phyloP scores from a whole-genome alignment of 1,140 invertebrate genomes.

The Drosophila nigromelanica region DNA sequence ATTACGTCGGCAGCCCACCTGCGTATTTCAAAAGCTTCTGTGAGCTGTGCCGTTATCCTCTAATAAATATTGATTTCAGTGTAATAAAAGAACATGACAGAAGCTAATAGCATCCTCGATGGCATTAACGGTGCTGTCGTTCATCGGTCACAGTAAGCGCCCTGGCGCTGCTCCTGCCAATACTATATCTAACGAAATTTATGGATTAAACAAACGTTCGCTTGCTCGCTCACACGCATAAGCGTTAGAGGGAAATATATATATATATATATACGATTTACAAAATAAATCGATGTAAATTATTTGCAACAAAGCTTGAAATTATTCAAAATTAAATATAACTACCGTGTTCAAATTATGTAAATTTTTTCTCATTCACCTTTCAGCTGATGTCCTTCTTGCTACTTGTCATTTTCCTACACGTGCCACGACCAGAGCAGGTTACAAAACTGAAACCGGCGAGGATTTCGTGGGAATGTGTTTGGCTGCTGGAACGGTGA shows the following conservation, averaged over 20 bases:
- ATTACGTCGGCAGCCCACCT: conserved; percentile 12
- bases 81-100: conserved; percentile 64
- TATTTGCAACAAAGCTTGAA: conserved; percentile 59
- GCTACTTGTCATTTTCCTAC: conserved; percentile 39
- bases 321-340: conserved; percentile 68
- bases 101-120: conserved; percentile 53
- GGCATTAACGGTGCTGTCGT: conserved; percentile 43
- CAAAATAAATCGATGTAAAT: conserved; percentile 62
- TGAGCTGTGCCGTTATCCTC: conserved; percentile 49
- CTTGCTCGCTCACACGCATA: background rate
- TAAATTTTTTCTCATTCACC: conserved; percentile 50
- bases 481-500: conserved; percentile 2
- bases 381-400: conserved; percentile 34
- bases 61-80: conserved; percentile 72
- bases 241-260: conserved; percentile 1
- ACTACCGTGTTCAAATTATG: conserved; percentile 57
- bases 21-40: conserved; percentile 2
- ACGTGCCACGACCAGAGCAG: conserved; percentile 32
- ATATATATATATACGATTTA: conserved; percentile 39
- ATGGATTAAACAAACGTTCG: conserved; percentile 45
- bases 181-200: conserved; percentile 28
- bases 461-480: conserved; percentile 29
- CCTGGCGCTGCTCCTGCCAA: conserved; percentile 5
- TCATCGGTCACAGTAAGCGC: conserved; percentile 33
- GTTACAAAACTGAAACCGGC: conserved; percentile 7